phyloP scores from a whole-genome alignment of 2,113 vertebrate species.

The Phalacrocorax aristotelis region DNA sequence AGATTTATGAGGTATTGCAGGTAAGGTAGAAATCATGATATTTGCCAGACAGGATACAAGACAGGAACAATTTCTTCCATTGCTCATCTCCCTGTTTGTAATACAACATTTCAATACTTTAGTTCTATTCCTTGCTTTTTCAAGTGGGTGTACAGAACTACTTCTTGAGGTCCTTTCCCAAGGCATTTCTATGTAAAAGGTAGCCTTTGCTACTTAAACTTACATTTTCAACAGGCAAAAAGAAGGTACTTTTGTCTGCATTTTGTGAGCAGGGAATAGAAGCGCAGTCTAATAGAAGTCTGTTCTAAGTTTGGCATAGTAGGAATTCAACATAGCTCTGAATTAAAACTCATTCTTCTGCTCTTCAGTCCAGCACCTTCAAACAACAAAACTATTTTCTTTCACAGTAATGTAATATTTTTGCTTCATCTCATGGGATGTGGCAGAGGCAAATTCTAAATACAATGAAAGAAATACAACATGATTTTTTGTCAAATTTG shows the following conservation, averaged over 20 bases:
- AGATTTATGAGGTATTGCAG: background rate
- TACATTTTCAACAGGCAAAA: background rate
- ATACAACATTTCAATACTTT: background rate
- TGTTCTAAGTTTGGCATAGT: background rate
- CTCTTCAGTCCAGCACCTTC: background rate
- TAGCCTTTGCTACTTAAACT: background rate
- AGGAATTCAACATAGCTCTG: background rate
- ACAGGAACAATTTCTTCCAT: background rate
- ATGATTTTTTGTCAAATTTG: no score
- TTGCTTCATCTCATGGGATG: background rate
- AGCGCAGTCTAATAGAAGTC: background rate
- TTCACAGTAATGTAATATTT: background rate
- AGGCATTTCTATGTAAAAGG: background rate
- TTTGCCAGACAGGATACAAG: background rate
- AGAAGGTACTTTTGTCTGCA: background rate
- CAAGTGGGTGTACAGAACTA: background rate
- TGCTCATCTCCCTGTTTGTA: background rate
- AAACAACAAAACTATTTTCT: background rate
- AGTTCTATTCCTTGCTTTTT: background rate
- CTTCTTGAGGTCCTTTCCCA: background rate
- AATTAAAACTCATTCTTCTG: background rate
- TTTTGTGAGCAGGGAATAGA: background rate
- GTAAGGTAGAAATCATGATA: background rate
- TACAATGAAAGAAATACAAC: background rate
- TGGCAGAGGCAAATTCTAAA: background rate